Percentiles rank a stretch among this genome's conserved stretches.
These are phyloP conservation scores for Polydrusus tereticollis DNA, from an alignment of 2,888 invertebrate genomes.

Conservation along the genomic window DNA sequence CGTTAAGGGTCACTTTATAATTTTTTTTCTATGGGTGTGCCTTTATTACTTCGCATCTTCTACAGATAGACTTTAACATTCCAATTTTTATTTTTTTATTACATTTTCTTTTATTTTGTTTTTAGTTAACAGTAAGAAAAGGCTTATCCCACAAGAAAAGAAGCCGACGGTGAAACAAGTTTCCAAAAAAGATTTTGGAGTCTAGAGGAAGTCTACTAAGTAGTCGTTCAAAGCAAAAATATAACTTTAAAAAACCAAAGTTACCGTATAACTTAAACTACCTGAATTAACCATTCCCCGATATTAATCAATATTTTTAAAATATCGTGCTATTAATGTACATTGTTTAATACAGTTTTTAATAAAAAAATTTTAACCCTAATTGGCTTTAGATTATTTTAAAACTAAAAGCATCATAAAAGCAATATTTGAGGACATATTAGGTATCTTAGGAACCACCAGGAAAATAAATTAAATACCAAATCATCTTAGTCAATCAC, in stretches of 20 bases:
- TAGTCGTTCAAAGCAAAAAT: too few relatives aligned
- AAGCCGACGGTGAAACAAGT: constrained; percentile 51
- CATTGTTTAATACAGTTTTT: neutral
- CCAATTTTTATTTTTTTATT: constrained; percentile 29
- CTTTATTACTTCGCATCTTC: too few relatives aligned
- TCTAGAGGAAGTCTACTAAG: too few relatives aligned
- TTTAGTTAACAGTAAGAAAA: constrained; percentile 57
- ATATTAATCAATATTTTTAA: neutral
- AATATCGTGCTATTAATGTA: neutral
- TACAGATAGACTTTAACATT: too few relatives aligned
- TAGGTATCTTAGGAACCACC: too few relatives aligned
- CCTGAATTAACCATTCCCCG: constrained; percentile 23
- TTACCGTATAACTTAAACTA: constrained; percentile 36
- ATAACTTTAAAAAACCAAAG: constrained; percentile 45
- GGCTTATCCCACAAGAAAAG: constrained; percentile 48
- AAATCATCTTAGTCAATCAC: too few relatives aligned
- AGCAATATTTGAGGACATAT: too few relatives aligned
- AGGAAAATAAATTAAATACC: too few relatives aligned
- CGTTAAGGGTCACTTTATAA: too few relatives aligned
- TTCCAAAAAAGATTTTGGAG: constrained; percentile 42
- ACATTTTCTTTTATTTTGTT: neutral
- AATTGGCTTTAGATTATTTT: too few relatives aligned
- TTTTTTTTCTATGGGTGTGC: too few relatives aligned
- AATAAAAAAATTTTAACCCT: neutral
- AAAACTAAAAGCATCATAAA: too few relatives aligned